A percentile compares a stretch with the other conserved stretches of the same genome.
phyloP scores from a whole-genome alignment of 2,797 vertebrate species.

The Holocentrus rufus region DNA sequence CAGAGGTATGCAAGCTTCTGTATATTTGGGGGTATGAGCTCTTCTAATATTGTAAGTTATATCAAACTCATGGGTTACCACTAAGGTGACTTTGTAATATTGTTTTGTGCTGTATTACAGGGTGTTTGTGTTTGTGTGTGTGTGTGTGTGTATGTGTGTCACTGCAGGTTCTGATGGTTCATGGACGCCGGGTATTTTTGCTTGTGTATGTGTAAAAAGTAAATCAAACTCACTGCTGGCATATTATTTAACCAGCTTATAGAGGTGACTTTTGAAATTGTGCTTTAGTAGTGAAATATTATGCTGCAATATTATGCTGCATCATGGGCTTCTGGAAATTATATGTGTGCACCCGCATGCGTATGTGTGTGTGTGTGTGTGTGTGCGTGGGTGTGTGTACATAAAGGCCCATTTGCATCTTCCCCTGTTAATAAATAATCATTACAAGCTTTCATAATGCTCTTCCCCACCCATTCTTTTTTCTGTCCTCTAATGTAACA shows the following conservation, averaged over 20 bases:
- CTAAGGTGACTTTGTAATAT: too few relatives aligned
- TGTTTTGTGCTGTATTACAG: too few relatives aligned
- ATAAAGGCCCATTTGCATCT: conserved; percentile 25
- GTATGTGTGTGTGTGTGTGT: conserved; percentile 3
- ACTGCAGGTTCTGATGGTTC: too few relatives aligned
- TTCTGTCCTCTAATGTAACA: too few relatives aligned
- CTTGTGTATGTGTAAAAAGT: not conserved
- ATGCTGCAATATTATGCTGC: too few relatives aligned
- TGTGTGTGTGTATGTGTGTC: conserved; percentile 6
- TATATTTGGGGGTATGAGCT: not conserved
- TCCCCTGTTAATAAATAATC: conserved; percentile 33
- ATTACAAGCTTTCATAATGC: conserved; percentile 36
- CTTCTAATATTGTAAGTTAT: not conserved
- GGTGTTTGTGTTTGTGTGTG: not conserved
- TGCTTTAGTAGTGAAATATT: not conserved
- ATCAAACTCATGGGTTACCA: too few relatives aligned
- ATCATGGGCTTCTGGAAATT: too few relatives aligned
- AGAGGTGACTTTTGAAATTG: not conserved
- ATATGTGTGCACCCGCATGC: not conserved
- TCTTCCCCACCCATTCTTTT: too few relatives aligned
- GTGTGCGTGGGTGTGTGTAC: not conserved
- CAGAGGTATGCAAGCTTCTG: not conserved
- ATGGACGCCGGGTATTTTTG: not conserved
- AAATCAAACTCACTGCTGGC: not conserved
- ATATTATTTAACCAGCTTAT: not conserved